Percentiles rank a stretch among this genome's conserved stretches.
Conservation (phyloP, 2,113 vertebrate genomes). For the Bos taurus region ARS-UCD2.0 NC_037333.1:100795001-100795500, state of each 20-base stretch:
- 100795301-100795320: not conserved
- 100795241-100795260: not conserved
- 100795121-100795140: not conserved
- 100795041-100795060: not conserved
- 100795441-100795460: not conserved
- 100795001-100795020: not conserved
- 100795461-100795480: not conserved
- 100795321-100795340: not conserved
- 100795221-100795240: not conserved
- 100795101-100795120: not conserved
- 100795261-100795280: not conserved
- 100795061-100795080: not conserved
- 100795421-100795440: not conserved
- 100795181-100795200: not conserved
- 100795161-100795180: not conserved
- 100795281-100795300: not conserved
- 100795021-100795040: not conserved
- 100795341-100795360: not conserved
- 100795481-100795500: not conserved
- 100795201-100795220: not conserved
- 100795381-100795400: not conserved
- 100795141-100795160: not conserved
- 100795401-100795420: not conserved
- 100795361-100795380: not conserved
- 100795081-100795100: not conserved